Evolutionary conservation across 2,888 invertebrate genomes (phyloP), one percentile per base, ranked within the genome.

Genomic region (Barypeithes pellucidus): DNA sequence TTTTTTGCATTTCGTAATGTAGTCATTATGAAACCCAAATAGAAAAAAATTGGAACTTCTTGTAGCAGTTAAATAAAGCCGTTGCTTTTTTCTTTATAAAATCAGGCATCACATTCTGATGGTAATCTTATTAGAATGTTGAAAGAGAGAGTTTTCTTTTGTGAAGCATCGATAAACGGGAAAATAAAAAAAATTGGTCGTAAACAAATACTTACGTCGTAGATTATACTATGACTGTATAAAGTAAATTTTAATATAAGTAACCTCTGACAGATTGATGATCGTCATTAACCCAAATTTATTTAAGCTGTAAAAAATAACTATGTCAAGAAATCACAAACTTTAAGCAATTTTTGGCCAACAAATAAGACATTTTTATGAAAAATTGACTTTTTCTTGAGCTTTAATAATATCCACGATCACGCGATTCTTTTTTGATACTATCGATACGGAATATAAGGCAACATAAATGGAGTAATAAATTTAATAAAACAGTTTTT

Each of bases 351-450:
- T 66, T 72, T 72, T 72, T 59, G 72, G 72, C 59, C 39, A 61
- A n/a, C 60, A 24, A 72, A 62, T 72, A 72, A 72, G 72, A 72
- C 72, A 72, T 72, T 72, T 72, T 67, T 67, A 67, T 72, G 72
- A 72, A 66, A 72, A 72, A 72, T 72, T 62, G 67, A 72, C 72
- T 72, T 72, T 67, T 67, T 70, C 43, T 47, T 63, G 43, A 60
- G 66, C 57, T 62, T 68, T 61, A 67, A 67, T 72, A 72, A 72
- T 67, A 57, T 62, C 8, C 67, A 54, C 45, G 47, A 62, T 67
- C 72, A 72, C 72, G 72, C 72, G 66, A 72, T 72, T 61, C 61
- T 41, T 63, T n/a, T 67, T 36, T 50, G 72, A 72, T 72, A 41
- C 22, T 62, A 72, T 72, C 72, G 67, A 72, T 72, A 62, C 62